Conservation (phyloP, 2,888 invertebrate species). For the Drosophila parthenogenetica region DNA sequence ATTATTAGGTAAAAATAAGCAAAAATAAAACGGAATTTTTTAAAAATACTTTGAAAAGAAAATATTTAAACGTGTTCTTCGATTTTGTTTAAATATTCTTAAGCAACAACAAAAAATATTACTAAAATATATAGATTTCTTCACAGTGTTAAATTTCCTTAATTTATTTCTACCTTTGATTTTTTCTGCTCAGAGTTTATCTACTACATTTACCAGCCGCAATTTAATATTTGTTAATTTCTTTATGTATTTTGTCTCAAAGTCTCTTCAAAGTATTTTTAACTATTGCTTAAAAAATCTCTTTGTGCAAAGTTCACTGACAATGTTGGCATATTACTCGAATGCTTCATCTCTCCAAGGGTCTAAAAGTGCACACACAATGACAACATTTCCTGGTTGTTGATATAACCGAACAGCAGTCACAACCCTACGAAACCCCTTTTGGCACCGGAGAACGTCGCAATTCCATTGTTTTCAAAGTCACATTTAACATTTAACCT, state of each 20-base stretch:
- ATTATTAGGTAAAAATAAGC: too few species aligned
- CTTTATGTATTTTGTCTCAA: background rate
- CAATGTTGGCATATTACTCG: conserved; percentile 53
- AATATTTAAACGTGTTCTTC: too few species aligned
- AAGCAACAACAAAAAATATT: too few species aligned
- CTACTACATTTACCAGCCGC: background rate
- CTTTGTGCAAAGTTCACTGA: conserved; percentile 68
- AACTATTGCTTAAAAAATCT: conserved; percentile 43
- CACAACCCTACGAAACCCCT: background rate
- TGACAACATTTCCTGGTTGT: conserved; percentile 72
- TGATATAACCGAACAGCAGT: conserved; percentile 11
- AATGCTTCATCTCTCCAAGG: conserved; percentile 63
- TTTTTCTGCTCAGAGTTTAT: too few species aligned
- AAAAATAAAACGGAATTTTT: too few species aligned
- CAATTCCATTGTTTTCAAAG: conserved; percentile 70
- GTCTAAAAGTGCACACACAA: conserved; percentile 33
- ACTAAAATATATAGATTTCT: too few species aligned
- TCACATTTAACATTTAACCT: conserved; percentile 81
- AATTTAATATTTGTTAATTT: background rate
- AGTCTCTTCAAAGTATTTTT: conserved; percentile 24
- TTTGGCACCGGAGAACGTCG: background rate
- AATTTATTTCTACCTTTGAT: too few species aligned
- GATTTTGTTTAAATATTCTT: too few species aligned
- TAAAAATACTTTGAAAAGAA: too few species aligned
- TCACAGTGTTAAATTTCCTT: too few species aligned